A percentile compares a stretch with the other conserved stretches of the same genome.
These are phyloP conservation scores for Myopa tessellatipennis DNA, from an alignment of 2,888 invertebrate species.

Conservation along the genomic window DNA sequence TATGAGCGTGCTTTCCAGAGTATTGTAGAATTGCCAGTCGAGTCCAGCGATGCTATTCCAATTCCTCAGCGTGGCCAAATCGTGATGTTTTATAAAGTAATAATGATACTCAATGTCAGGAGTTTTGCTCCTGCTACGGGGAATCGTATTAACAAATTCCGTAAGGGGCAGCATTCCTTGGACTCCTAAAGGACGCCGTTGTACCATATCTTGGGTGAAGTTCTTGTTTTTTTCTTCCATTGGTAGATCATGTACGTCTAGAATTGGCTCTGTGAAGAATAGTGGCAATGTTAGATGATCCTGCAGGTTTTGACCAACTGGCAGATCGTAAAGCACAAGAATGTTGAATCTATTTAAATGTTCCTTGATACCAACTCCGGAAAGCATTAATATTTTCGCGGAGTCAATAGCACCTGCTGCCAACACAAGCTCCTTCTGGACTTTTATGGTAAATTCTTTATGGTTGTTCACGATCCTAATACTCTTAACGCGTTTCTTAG, in stretches of 20 bases:
- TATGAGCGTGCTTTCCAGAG: background rate
- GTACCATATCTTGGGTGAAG: conserved; percentile 67
- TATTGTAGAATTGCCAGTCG: conserved; percentile 12
- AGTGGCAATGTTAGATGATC: conserved; percentile 77
- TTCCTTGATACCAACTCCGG: conserved; percentile 60
- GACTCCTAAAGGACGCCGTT: conserved; percentile 69
- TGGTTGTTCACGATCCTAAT: conserved; percentile 70
- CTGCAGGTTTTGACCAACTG: conserved; percentile 81
- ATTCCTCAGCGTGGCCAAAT: conserved; percentile 55
- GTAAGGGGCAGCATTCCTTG: conserved; percentile 67
- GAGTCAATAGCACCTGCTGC: conserved; percentile 63
- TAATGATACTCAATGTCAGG: conserved; percentile 73
- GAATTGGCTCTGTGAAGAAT: conserved; percentile 43
- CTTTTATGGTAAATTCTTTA: conserved; percentile 49
- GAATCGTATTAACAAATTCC: conserved; percentile 71
- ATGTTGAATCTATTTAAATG: conserved; percentile 55
- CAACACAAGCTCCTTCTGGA: conserved; percentile 58
- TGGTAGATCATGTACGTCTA: background rate
- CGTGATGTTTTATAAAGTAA: conserved; percentile 52
- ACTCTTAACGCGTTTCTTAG: conserved; percentile 66
- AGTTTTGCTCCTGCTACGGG: conserved; percentile 66
- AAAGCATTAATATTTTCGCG: conserved; percentile 63
- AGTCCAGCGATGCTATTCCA: conserved; percentile 44
- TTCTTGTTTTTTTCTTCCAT: conserved; percentile 47
- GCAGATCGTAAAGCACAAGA: conserved; percentile 52